These are phyloP conservation scores for Herminia tarsipennalis DNA, from an alignment of 2,888 invertebrate species.

Conservation along the genomic window DNA sequence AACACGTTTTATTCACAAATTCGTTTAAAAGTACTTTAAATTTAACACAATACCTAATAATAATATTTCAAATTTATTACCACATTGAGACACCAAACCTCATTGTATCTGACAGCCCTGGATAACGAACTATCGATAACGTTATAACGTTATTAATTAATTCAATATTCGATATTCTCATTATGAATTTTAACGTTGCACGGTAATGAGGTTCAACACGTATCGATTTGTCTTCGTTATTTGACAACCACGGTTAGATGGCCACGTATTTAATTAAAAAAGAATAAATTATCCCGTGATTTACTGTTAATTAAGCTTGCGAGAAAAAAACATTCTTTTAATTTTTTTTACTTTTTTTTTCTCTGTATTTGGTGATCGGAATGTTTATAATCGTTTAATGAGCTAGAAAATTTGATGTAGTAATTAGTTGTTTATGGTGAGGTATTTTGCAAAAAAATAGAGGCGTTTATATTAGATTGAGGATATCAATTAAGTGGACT, in stretches of 20 bases:
- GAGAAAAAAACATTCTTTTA: slow-evolving; percentile 31
- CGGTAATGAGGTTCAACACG: slow-evolving; percentile 67
- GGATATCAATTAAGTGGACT: background rate
- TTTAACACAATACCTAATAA: too few relatives aligned
- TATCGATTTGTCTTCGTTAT: slow-evolving; percentile 77
- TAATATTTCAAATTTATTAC: too few relatives aligned
- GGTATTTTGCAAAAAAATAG: slow-evolving; percentile 4
- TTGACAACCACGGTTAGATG: slow-evolving; percentile 59
- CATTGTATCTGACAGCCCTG: slow-evolving; percentile 34
- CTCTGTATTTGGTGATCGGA: slow-evolving; percentile 2
- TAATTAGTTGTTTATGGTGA: slow-evolving; percentile 6
- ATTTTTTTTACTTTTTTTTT: slow-evolving; percentile 19
- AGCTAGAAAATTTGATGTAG: slow-evolving; percentile 2
- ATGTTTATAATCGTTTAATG: slow-evolving; percentile 20
- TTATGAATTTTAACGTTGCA: slow-evolving; percentile 78
- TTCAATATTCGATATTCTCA: slow-evolving; percentile 72
- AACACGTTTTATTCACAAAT: too few relatives aligned
- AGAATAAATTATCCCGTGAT: slow-evolving; percentile 63
- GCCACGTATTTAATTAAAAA: slow-evolving; percentile 64
- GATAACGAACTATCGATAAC: slow-evolving; percentile 55
- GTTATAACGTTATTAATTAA: slow-evolving; percentile 77
- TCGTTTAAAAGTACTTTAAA: too few relatives aligned
- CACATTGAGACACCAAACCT: too few relatives aligned
- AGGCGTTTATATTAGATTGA: background rate
- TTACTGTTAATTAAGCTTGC: slow-evolving; percentile 62